Evolutionary conservation across 1,140 invertebrate species (phyloP).

Genomic region (Drosophila baimaii): DNA sequence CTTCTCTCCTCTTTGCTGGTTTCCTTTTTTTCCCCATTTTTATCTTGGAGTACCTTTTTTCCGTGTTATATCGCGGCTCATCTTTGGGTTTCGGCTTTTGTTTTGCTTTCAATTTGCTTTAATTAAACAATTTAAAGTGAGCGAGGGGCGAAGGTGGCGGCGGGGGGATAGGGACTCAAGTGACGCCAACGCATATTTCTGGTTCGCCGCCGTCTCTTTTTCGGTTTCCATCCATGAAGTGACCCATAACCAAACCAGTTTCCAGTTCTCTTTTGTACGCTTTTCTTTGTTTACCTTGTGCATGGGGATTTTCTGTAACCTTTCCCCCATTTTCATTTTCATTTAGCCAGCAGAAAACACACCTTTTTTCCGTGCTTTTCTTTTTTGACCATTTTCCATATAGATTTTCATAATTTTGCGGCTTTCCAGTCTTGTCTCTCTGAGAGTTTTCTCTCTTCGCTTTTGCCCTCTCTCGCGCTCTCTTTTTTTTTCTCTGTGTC

Average conservation of each 20-base stretch:
- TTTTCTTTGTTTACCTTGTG: conserved; percentile 58
- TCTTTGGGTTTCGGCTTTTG: conserved; percentile 35
- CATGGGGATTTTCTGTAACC: conserved; percentile 43
- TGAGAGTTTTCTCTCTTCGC: conserved; percentile 1
- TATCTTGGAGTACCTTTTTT: conserved; percentile 26
- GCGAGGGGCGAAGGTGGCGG: conserved; percentile 9
- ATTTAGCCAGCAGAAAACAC: conserved; percentile 47
- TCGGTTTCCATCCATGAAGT: conserved; percentile 16
- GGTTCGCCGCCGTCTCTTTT: conserved; percentile 7
- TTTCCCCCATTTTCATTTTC: conserved; percentile 54
- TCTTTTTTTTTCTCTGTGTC: not conserved
- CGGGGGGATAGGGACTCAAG: conserved; percentile 14
- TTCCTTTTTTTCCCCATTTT: not conserved
- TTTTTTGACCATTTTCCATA: conserved; percentile 71
- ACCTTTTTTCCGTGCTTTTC: conserved; percentile 38
- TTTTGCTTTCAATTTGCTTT: conserved; percentile 71
- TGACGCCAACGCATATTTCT: conserved; percentile 34
- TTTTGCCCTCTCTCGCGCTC: not conserved
- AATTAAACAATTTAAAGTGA: conserved; percentile 71
- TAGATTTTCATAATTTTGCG: conserved; percentile 78
- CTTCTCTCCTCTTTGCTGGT: conserved; percentile 3
- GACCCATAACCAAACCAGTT: conserved; percentile 70
- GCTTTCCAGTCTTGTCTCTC: conserved; percentile 57
- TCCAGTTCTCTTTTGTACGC: conserved; percentile 56
- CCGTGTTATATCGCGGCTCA: conserved; percentile 24